These are phyloP conservation scores for Dendrolimus pini DNA, from an alignment of 2,888 invertebrate genomes.

Conservation along the genomic window DNA sequence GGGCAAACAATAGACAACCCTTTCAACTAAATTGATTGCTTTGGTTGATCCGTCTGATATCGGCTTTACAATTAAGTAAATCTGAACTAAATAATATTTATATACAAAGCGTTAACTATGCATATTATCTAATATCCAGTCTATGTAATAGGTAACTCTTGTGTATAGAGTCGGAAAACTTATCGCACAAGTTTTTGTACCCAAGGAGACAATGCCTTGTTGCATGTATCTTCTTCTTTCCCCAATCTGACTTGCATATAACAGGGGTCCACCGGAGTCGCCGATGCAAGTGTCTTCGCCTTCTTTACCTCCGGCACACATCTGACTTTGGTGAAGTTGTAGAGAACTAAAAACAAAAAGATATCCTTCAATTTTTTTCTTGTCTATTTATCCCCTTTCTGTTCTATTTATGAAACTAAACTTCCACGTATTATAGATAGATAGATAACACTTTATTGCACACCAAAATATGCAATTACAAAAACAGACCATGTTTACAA, in stretches of 20 bases:
- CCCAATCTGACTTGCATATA: conserved; percentile 43
- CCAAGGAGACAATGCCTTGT: conserved; percentile 77
- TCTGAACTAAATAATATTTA: too few species aligned
- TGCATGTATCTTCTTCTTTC: conserved; percentile 70
- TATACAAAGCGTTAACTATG: conserved; percentile 15
- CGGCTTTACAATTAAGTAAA: too few species aligned
- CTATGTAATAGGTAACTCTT: conserved; percentile 66
- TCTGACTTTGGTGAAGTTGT: conserved; percentile 54
- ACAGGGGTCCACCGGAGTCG: conserved; percentile 82
- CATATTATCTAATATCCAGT: conserved; percentile 78
- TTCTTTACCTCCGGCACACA: conserved; percentile 72
- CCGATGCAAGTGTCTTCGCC: conserved; percentile 80
- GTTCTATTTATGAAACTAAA: too few species aligned
- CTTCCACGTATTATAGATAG: too few species aligned
- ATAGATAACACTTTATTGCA: too few species aligned
- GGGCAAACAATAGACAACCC: too few species aligned
- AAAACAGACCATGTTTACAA: too few species aligned
- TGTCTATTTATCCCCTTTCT: too few species aligned
- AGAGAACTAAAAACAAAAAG: not conserved
- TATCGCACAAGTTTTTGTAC: conserved; percentile 68
- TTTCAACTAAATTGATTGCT: too few species aligned
- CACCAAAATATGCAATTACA: too few species aligned
- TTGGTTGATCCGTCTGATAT: too few species aligned
- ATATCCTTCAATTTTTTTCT: too few species aligned
- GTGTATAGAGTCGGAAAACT: conserved; percentile 79